Evolutionary conservation across 2,797 vertebrate species (phyloP), one percentile per base, ranked within the genome.

Genomic region (Darevskia mixta): DNA sequence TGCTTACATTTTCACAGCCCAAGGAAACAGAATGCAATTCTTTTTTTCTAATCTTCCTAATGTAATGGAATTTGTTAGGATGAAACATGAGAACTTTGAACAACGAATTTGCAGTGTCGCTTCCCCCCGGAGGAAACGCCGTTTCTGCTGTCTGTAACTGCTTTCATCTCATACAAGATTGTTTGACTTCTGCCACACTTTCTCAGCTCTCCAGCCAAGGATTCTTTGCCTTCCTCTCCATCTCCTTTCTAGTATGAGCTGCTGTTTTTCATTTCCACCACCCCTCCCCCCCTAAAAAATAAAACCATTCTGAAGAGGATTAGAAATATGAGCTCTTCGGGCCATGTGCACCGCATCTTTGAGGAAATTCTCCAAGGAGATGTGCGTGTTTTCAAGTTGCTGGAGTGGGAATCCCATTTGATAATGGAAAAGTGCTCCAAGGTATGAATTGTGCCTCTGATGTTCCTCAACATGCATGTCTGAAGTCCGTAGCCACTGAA

Each of bases 21-120:
- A 87, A 66, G 23, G 75, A 93, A 93, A 90, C 1, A 91, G 84
- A 81, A 77, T 27, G 41, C 3, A 79, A 81, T 69, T 92, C n/a
- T 80, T 80, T 67, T 92, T 80, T 76, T 80, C 1, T 79, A 85
- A 75, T 81, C 64, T 87, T 72, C 43, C 79, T 32, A 83, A 86
- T 15, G 55, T 41, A 92, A 87, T 83, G 80, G 90, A 92, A 71
- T 49, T 61, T 76, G 86, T 80, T 55, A 88, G 69, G 58, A 83
- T 88, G 71, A 91, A 90, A 87, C 71, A 41, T 1, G 25, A 81
- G 83, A 88, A 87, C 81, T 29, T 85, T 88, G 87, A 90, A 4
- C 58, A 35, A 81, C 86, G 75, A 87, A 90, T 87, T 92, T 88
- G 29, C 82, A 72, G 41, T 43, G 8, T 18, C n/a, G 64, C 58